phyloP scores from a whole-genome alignment of 2,797 vertebrate species.

The Bovichtus diacanthus region DNA sequence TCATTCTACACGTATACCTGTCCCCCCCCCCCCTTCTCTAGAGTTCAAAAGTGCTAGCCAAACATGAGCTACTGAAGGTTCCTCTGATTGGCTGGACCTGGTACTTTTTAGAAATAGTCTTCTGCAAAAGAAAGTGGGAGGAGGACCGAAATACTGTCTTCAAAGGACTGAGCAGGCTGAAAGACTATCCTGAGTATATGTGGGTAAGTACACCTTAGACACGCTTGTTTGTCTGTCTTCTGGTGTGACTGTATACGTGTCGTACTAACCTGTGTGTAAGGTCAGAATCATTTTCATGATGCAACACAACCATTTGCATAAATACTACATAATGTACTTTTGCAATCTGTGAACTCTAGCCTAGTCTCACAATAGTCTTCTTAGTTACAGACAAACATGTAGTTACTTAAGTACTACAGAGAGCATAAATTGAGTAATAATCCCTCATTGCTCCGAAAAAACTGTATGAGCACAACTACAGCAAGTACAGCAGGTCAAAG shows the following conservation, averaged over 20 bases:
- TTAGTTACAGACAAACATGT: neutral
- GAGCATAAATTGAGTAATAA: neutral
- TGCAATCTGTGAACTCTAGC: neutral
- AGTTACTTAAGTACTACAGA: too few species aligned
- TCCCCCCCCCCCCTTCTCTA: conserved; percentile 58
- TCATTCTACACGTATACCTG: neutral
- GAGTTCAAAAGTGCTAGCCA: conserved; percentile 98
- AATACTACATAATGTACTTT: neutral
- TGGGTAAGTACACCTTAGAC: conserved; percentile 89
- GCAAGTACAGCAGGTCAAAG: conserved; percentile 1
- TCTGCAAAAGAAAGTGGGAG: conserved; percentile 98
- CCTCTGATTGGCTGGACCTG: conserved; percentile 99
- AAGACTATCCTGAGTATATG: conserved; percentile 97
- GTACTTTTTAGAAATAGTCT: conserved; percentile 99
- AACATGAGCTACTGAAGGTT: conserved; percentile 95
- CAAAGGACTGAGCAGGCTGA: conserved; percentile 86
- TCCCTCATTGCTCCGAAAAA: neutral
- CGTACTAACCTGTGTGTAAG: neutral
- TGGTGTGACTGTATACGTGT: neutral
- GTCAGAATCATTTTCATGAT: neutral
- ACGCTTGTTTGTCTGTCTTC: neutral
- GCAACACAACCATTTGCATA: neutral
- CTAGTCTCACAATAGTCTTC: neutral
- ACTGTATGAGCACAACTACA: neutral
- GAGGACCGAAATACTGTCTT: conserved; percentile 94